Percentiles rank a stretch among this genome's conserved stretches.
Evolutionary conservation across 2,797 vertebrate genomes (phyloP).

Genomic region (Kryptolebias ocellatus): DNA sequence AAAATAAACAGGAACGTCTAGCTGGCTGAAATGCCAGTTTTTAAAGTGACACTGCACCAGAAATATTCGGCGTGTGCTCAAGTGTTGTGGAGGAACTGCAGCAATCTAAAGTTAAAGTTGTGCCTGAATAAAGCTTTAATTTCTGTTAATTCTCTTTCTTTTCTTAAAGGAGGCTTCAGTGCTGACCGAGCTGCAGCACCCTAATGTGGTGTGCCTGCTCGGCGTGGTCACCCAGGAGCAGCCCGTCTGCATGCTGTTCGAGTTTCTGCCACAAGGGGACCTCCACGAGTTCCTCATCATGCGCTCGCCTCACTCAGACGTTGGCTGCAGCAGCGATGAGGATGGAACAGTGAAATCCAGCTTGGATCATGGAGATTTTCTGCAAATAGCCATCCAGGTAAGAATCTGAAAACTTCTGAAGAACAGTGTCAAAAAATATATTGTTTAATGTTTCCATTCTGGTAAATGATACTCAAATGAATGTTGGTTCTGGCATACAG

Average conservation of each 20-base stretch:
- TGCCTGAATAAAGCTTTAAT: not conserved
- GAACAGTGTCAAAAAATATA: not conserved
- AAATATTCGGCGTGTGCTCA: not conserved
- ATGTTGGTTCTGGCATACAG: no score
- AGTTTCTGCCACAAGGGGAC: constrained; percentile 94
- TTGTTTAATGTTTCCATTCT: no score
- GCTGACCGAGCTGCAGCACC: constrained; percentile 93
- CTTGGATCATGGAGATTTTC: constrained; percentile 95
- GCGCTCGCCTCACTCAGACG: constrained; percentile 95
- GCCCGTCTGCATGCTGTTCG: constrained; percentile 94
- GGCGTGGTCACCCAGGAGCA: constrained; percentile 97
- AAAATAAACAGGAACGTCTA: constrained; percentile 37
- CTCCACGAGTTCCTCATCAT: constrained; percentile 99
- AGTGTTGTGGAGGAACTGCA: not conserved
- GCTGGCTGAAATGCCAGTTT: not conserved
- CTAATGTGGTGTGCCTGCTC: constrained; percentile 93
- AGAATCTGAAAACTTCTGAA: not conserved
- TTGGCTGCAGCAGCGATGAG: constrained; percentile 97
- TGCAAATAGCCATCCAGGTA: constrained; percentile 88
- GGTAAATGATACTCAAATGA: no score
- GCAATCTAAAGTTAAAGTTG: not conserved
- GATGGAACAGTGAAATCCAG: constrained; percentile 96
- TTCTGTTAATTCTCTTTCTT: not conserved
- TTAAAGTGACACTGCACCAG: constrained; percentile 7
- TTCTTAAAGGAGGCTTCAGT: constrained; percentile 83